These are phyloP conservation scores for Polyergus mexicanus DNA, from an alignment of 1,140 invertebrate species.

Conservation along the genomic window DNA sequence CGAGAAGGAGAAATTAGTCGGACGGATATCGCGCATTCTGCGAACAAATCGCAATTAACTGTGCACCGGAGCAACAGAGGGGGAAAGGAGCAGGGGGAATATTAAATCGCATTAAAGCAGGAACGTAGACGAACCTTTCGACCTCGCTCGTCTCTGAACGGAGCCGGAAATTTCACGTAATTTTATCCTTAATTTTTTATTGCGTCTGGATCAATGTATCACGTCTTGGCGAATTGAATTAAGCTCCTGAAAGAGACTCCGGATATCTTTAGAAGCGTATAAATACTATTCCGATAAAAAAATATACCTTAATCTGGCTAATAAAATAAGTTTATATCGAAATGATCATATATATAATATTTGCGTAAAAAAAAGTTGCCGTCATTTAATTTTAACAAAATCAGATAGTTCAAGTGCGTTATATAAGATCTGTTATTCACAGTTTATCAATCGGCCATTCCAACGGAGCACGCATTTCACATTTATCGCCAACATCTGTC, in stretches of 20 bases:
- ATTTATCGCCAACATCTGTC: slow-evolving; percentile 56
- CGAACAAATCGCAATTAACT: slow-evolving; percentile 74
- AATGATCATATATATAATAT: neutral
- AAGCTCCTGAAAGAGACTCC: neutral
- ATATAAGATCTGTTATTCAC: neutral
- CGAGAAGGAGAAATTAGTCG: slow-evolving; percentile 62
- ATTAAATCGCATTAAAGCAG: slow-evolving; percentile 72
- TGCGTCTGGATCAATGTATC: slow-evolving; percentile 6
- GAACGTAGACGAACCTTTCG: slow-evolving; percentile 23
- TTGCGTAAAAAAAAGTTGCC: neutral
- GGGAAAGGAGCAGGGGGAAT: neutral
- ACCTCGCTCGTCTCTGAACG: slow-evolving; percentile 20
- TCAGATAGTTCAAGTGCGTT: neutral
- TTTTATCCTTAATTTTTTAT: slow-evolving; percentile 48
- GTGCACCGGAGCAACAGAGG: slow-evolving; percentile 34
- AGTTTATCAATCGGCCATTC: slow-evolving; percentile 31
- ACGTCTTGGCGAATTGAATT: neutral
- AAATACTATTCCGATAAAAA: neutral
- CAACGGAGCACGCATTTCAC: slow-evolving; percentile 29
- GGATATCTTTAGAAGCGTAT: neutral
- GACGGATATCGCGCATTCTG: slow-evolving; percentile 64
- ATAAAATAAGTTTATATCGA: neutral
- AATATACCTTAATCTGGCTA: neutral
- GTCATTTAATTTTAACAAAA: slow-evolving; percentile 5
- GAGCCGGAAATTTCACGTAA: slow-evolving; percentile 45